Evolutionary conservation across 1,140 invertebrate genomes (phyloP), one percentile per base, ranked within the genome.

Genomic region (Trichomalopsis sarcophagae): DNA sequence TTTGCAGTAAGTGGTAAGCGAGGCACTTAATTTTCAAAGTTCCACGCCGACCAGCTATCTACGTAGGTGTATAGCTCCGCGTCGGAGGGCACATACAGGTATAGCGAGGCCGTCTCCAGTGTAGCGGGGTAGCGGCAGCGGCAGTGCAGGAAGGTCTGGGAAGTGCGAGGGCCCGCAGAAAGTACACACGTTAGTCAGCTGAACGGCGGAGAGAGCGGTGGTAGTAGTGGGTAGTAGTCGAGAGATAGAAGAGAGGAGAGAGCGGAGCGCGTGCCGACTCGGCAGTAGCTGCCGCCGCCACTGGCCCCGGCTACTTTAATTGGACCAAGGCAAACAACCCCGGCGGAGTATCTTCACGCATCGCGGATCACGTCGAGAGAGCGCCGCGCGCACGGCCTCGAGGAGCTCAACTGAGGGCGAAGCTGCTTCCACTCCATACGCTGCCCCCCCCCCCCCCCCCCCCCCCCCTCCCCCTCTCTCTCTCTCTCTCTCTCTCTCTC

Each of bases 301-400:
- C 36, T 75, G 40, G 77, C 77, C 77, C 44, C 27, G 83, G 82
- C 86, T 86, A 88, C 85, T 89, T 89, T 88, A 89, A 89, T 88
- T 88, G 81, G 78, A 87, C 85, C 78, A 85, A 87, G 84, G 84
- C 86, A 88, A 89, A 89, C 88, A 88, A 77, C 68, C 86, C n/a
- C 23, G 78, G 40, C 80, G 83, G 84, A 88, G 83, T 88, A 88
- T 86, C 86, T 87, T 87, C 86, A 87, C 87, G 86, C 86, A 88
- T 88, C 87, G 87, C 85, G 84, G 83, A 87, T 87, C 86, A 86
- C 86, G 87, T 86, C 83, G 82, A 84, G 84, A n/a, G 55, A 62
- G 55, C 3, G 68, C 68, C 68, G 23, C 23, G 10, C 33, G 2
- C 33, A 36, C 33, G 33, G 33, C 9, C n/a, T 17, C 62, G 68